Base-by-base conservation (phyloP, 1,140 invertebrate genomes). In the silkworm (Bombyx mori) region DNA sequence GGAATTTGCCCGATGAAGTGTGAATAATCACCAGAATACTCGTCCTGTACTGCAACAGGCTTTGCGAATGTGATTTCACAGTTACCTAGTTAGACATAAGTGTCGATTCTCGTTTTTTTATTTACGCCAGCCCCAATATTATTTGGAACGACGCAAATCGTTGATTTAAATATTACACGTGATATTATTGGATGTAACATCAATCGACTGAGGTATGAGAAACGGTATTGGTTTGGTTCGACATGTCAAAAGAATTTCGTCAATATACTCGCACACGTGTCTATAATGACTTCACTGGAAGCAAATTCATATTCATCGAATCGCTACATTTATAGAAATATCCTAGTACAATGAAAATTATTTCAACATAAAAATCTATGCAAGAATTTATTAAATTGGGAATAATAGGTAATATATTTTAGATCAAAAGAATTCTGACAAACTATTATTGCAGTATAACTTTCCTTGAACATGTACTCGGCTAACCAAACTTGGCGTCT, bases 21-120 rank as follows among this genome's bases (percentile, higher is more conserved):
- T 77, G 71, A 82, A 80, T 78, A 82, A 79, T 77, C 67, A 70
- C 60, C 56, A 57, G 60, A 54, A 63, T 76, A 73, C 66, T 69
- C 26, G 26, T 35, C 26, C 26, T 35, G 26, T 35, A 35, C 26
- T 35, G 26, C 26, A 35, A 51, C 48, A 68, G 63, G 63, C 58
- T 68, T 57, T 68, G 58, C 67, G 65, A 72, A 75, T 73, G 62
- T 67, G 69, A 76, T 77, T 78, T 80, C 61, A 73, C 62, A 79
- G 65, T 66, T 52, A 66, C 65, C 67, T 71, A 66, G 63, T 79
- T 73, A 69, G 43, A 18, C 43, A 18, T 44, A 54, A 54, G 43
- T 46, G 43, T 22, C 8, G 3, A 54, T 54, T 54, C 44, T 22
- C 7, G 12, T 45, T 54, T 54, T 54, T 54, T 52, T 42, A 45